A percentile compares a stretch with the other conserved stretches of the same genome.
Evolutionary conservation across 2,888 invertebrate species (phyloP).

Genomic region (Rugalucina vietnamica): DNA sequence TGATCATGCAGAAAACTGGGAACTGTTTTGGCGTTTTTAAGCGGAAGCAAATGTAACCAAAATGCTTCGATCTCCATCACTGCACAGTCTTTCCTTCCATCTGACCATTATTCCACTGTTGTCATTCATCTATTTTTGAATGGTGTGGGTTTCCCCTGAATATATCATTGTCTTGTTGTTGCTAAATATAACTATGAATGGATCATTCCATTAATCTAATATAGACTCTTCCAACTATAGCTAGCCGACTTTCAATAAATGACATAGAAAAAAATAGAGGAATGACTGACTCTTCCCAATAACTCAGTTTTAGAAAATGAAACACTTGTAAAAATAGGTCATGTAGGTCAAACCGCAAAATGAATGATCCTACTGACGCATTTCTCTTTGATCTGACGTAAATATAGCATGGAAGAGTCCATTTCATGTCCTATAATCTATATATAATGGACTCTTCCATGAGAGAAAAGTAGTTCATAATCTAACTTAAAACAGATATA

Average conservation of each 20-base stretch:
- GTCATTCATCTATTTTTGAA: background rate
- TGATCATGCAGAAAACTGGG: too few species aligned
- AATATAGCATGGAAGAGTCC: background rate
- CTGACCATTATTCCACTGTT: too few species aligned
- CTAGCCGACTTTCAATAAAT: background rate
- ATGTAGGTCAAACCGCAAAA: constrained; percentile 1
- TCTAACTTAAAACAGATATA: background rate
- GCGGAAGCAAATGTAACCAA: too few species aligned
- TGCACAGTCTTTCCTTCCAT: too few species aligned
- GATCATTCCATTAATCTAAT: background rate
- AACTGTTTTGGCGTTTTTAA: too few species aligned
- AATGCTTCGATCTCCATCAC: too few species aligned
- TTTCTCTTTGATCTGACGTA: background rate
- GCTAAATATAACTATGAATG: too few species aligned
- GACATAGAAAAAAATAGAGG: background rate
- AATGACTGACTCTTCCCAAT: background rate
- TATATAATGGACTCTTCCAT: background rate
- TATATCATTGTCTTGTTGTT: too few species aligned
- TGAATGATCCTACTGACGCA: background rate
- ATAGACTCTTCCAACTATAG: background rate
- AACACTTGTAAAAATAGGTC: background rate
- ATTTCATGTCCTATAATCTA: background rate
- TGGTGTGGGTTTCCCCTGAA: background rate
- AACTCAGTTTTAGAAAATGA: background rate
- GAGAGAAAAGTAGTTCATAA: too few species aligned